Conservation (phyloP, 2,113 vertebrate genomes). For the Crotalus tigris region DNA sequence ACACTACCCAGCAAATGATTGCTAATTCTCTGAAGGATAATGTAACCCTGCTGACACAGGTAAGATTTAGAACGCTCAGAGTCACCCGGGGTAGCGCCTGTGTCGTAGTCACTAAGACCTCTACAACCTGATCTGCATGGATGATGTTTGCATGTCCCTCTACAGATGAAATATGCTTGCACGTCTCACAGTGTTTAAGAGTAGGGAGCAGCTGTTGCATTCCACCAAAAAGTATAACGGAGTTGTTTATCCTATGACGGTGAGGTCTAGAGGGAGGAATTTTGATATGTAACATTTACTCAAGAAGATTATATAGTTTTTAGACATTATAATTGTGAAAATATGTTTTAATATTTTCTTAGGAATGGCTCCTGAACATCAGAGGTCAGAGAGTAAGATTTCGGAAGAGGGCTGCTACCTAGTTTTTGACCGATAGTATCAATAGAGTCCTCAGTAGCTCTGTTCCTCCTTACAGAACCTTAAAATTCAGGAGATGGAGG, state of each 20-base stretch:
- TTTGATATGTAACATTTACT: not conserved
- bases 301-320: not conserved
- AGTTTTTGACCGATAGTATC: not conserved
- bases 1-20: conserved; percentile 92
- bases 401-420: not conserved
- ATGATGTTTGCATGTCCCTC: no score
- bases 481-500: not conserved
- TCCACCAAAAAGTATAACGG: not conserved
- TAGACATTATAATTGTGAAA: not conserved
- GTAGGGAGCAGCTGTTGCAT: not conserved
- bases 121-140: no score
- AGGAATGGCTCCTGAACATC: not conserved
- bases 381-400: not conserved
- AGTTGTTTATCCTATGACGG: not conserved
- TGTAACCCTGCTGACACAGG: conserved; percentile 80
- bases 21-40: conserved; percentile 88
- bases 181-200: not conserved
- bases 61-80: conserved; percentile 34
- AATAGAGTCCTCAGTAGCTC: not conserved
- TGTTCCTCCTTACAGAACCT: not conserved
- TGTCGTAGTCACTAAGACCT: not conserved
- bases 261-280: not conserved
- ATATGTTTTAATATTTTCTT: not conserved
- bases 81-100: not conserved
- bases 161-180: not conserved